Conservation (phyloP, 2,888 invertebrate genomes). For the Tyria jacobaeae region DNA sequence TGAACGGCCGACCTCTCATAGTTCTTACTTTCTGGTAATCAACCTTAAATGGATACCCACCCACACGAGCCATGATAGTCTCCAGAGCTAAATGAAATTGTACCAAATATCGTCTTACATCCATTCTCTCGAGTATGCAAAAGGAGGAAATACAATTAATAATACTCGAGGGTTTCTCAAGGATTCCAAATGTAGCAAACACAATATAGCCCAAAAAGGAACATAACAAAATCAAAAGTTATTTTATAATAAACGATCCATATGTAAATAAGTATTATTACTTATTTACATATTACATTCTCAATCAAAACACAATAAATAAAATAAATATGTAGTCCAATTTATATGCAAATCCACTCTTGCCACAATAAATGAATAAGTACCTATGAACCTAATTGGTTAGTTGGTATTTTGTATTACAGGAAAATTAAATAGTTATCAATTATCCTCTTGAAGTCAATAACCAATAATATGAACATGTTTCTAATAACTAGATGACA, state of each 20-base stretch:
- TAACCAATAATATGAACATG: background rate
- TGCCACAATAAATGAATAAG: background rate
- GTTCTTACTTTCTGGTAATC: background rate
- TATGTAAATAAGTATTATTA: no score
- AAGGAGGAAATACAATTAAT: background rate
- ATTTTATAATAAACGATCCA: no score
- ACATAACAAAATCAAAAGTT: no score
- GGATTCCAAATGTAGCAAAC: no score
- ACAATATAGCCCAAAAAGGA: no score
- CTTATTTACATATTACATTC: no score
- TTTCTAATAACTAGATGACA: background rate
- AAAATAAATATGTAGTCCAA: no score
- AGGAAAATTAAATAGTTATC: background rate
- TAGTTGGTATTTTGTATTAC: background rate
- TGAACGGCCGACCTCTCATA: background rate
- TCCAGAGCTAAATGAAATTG: background rate
- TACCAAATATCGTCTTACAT: background rate
- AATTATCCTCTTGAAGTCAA: background rate
- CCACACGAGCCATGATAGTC: no score
- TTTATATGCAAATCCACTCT: no score
- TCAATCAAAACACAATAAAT: no score
- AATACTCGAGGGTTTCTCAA: background rate
- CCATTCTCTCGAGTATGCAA: background rate
- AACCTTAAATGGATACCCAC: background rate
- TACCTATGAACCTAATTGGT: background rate